Evolutionary conservation across 1,140 invertebrate species (phyloP), one percentile per base, ranked within the genome.

Genomic region (Cydia pomonella): DNA sequence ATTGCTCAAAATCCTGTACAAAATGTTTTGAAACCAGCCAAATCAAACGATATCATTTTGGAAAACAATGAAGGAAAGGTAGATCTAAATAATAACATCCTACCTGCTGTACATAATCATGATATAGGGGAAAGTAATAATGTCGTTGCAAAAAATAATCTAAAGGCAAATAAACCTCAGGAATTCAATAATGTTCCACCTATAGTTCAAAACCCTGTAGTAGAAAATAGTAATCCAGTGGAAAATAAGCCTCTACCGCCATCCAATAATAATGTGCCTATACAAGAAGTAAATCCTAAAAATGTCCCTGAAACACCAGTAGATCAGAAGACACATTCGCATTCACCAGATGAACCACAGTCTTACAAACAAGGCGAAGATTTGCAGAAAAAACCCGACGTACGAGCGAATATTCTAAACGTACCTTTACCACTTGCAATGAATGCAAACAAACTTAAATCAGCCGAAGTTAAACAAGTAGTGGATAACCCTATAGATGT

Each of bases 291-390:
- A 23, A 38, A 33, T 10, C n/a, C 4, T 66, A 44, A 25, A 41
- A n/a, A 44, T 4, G 47, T 33, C 23, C 23, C 25, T 59, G 21
- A 73, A 63, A 5, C 6, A n/a, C 47, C 25, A 74, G 21, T 23
- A 25, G 59, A 64, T n/a, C 62, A 18, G 5, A 27, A 25, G 16
- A 21, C 69, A 75, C 89, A 92, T 75, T 81, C 76, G 1, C 89
- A 93, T 74, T 84, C 86, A 33, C 80, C 82, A 10, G 90, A 92
- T 76, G 90, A 92, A 81, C 89, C 89, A 16, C 82, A 91, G 77
- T 92, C 91, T 0, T 92, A 93, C 64, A 87, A 88, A 79, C 47
- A 79, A 81, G 88, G 90, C 0, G 89, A 91, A 80, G 88, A 91
- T 33, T 21, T 75, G 72, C 85, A 84, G 76, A 73, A 78, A 82